phyloP scores from a whole-genome alignment of 2,888 invertebrate species.

The Plebejus argus region DNA sequence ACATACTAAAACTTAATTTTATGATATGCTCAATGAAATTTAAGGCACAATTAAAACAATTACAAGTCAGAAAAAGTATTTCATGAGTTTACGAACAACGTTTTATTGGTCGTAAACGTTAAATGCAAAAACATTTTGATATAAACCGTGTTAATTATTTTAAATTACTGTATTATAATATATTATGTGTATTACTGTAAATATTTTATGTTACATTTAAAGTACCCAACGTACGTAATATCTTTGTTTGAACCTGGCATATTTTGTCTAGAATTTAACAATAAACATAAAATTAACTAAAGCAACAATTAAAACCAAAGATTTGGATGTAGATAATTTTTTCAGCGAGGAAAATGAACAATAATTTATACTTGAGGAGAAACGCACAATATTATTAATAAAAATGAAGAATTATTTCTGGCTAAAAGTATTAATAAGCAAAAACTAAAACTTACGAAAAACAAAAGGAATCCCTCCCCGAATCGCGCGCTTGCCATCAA shows the following conservation, averaged over 20 bases:
- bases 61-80: neutral
- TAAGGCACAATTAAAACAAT: constrained; percentile 14
- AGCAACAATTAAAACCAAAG: neutral
- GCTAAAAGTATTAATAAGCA: neutral
- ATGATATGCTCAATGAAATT: constrained; percentile 7
- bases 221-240: neutral
- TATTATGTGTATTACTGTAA: neutral
- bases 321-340: neutral
- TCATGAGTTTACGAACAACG: neutral
- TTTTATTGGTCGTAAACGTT: constrained; percentile 6
- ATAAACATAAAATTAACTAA: neutral
- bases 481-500: constrained; percentile 97
- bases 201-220: neutral
- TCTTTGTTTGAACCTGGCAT: neutral
- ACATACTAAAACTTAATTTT: constrained; percentile 13
- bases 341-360: neutral
- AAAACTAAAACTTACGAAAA: constrained; percentile 90
- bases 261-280: neutral
- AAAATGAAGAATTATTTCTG: neutral
- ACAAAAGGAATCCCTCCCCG: constrained; percentile 98
- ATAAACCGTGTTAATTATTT: neutral
- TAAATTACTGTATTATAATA: neutral
- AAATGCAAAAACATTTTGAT: neutral
- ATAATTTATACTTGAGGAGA: neutral
- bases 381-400: neutral